These are phyloP conservation scores for Coremacera marginata DNA, from an alignment of 2,888 invertebrate species.

Conservation along the genomic window DNA sequence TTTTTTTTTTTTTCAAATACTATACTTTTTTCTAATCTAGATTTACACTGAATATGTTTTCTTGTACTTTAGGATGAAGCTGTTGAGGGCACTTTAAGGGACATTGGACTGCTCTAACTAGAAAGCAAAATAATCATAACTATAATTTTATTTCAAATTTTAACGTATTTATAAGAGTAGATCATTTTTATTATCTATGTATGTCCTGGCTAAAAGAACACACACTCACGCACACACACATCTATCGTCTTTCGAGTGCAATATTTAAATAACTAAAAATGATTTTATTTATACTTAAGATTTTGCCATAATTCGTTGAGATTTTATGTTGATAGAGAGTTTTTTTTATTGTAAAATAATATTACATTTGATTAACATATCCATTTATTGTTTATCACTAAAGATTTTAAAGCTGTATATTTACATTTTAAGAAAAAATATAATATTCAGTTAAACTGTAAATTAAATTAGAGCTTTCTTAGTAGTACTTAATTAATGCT, in stretches of 20 bases:
- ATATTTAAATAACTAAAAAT: background rate
- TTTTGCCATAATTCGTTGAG: background rate
- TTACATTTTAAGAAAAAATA: background rate
- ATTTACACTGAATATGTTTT: constrained; percentile 51
- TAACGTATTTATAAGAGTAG: constrained; percentile 1
- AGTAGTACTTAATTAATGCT: background rate
- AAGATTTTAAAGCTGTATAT: background rate
- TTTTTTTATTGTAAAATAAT: background rate
- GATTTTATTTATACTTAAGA: background rate
- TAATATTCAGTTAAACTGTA: background rate
- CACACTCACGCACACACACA: background rate
- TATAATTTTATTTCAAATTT: background rate
- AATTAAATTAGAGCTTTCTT: background rate
- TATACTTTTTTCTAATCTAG: background rate
- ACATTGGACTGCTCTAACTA: constrained; percentile 88
- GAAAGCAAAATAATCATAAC: constrained; percentile 6
- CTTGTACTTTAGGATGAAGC: constrained; percentile 84
- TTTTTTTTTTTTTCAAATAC: background rate
- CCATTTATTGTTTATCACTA: background rate
- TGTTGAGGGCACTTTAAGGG: constrained; percentile 92
- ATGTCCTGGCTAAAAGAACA: constrained; percentile 14
- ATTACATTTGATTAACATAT: background rate
- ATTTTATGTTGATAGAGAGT: background rate
- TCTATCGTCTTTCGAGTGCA: constrained; percentile 1
- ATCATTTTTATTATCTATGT: background rate